Percentiles rank a stretch among this genome's conserved stretches.
phyloP scores from a whole-genome alignment of 2,113 vertebrate genomes.

The Gymnorhina tibicen region DNA sequence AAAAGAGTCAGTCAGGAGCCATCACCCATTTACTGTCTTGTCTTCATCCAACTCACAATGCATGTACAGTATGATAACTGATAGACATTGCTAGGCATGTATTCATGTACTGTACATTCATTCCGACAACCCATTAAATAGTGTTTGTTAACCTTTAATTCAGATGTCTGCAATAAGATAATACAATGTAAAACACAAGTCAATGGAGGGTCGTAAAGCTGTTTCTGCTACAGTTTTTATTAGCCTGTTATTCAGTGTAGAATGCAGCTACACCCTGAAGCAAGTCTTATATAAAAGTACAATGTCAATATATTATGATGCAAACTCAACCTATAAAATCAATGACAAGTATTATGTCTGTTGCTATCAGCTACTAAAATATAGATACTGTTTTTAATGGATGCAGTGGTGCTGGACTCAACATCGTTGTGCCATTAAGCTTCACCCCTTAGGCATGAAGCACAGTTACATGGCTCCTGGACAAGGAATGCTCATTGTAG shows the following conservation, averaged over 20 bases:
- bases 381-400: constrained; percentile 59
- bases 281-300: constrained; percentile 69
- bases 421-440: not conserved
- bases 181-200: constrained; percentile 78
- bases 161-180: constrained; percentile 75
- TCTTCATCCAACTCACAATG: constrained; percentile 55
- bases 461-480: not conserved
- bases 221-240: constrained; percentile 77
- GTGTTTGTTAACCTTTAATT: constrained; percentile 82
- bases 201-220: constrained; percentile 75
- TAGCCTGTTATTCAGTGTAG: constrained; percentile 71
- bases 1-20: constrained; percentile 69
- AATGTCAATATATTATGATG: constrained; percentile 73
- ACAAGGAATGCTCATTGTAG: not conserved
- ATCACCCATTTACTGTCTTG: constrained; percentile 60
- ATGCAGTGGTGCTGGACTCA: constrained; percentile 14
- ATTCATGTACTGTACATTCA: constrained; percentile 68
- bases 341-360: constrained; percentile 72
- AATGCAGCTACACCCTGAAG: constrained; percentile 71
- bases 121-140: constrained; percentile 72
- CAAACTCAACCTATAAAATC: constrained; percentile 78
- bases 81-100: constrained; percentile 56
- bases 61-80: constrained; percentile 36
- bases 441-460: constrained; percentile 45
- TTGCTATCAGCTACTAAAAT: constrained; percentile 67